phyloP scores from a whole-genome alignment of 1,140 invertebrate species.

The Antheraea mylitta region DNA sequence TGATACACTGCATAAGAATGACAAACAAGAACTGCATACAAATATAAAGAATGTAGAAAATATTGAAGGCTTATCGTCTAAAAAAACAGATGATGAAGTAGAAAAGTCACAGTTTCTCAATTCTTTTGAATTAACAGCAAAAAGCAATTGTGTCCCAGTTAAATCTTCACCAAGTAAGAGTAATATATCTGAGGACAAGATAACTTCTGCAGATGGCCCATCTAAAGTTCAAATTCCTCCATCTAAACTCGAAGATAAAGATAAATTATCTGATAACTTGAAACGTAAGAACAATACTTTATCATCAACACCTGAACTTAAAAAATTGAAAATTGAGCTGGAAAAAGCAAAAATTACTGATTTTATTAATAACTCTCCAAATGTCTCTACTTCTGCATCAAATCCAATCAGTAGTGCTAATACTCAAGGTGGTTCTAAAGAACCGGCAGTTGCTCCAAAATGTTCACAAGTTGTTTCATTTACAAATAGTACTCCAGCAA shows the following conservation, averaged over 20 bases:
- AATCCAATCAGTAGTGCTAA: conserved; percentile 30
- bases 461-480: conserved; percentile 15
- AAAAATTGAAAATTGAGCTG: conserved; percentile 69
- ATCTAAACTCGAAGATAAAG: conserved; percentile 49
- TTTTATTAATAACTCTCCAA: conserved; percentile 20
- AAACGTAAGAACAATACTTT: conserved; percentile 52
- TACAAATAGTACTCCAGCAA: conserved; percentile 22
- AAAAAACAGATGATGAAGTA: conserved; percentile 71
- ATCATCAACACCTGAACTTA: conserved; percentile 54
- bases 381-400: conserved; percentile 19
- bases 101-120: conserved; percentile 80
- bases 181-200: conserved; percentile 28
- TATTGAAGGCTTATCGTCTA: conserved; percentile 23
- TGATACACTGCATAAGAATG: conserved; percentile 39
- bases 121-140: conserved; percentile 79
- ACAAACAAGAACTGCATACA: conserved; percentile 23
- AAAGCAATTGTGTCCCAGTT: conserved; percentile 45
- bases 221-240: conserved; percentile 25
- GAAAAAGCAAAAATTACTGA: conserved; percentile 55
- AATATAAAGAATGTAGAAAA: conserved; percentile 27
- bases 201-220: conserved; percentile 23
- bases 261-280: conserved; percentile 38
- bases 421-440: conserved; percentile 28
- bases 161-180: conserved; percentile 50
- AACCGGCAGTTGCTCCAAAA: conserved; percentile 26